A percentile compares a stretch with the other conserved stretches of the same genome.
Evolutionary conservation across 2,797 vertebrate genomes (phyloP).

Genomic region (Coilia nasus): DNA sequence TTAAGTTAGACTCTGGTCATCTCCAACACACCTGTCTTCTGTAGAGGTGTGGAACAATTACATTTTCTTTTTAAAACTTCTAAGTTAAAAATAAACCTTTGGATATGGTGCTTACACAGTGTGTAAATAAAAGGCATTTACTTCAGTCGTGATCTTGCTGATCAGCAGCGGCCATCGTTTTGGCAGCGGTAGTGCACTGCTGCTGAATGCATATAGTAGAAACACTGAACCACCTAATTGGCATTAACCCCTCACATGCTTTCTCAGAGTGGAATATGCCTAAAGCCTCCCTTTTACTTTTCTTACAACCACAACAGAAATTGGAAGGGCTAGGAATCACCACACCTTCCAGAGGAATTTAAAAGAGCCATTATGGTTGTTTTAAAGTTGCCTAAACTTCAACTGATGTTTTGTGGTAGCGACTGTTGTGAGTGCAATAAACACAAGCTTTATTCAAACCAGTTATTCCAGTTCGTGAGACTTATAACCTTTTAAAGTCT

Average conservation of each 20-base stretch:
- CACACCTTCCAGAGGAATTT: slow-evolving; percentile 19
- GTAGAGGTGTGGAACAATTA: no score
- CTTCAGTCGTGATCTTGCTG: no score
- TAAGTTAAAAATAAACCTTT: no score
- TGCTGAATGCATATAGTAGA: background rate
- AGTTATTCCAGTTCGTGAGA: background rate
- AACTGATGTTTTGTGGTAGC: background rate
- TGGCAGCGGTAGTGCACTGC: no score
- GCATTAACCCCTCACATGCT: background rate
- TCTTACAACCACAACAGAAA: background rate
- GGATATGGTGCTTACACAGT: no score
- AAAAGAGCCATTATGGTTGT: background rate
- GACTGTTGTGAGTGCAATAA: background rate
- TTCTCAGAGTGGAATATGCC: background rate
- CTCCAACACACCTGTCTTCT: no score
- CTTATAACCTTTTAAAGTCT: background rate
- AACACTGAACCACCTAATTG: background rate
- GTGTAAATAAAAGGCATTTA: no score
- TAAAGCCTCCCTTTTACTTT: background rate
- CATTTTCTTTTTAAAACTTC: no score
- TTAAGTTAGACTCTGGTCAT: no score
- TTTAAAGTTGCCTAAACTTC: background rate
- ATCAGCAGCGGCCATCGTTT: no score
- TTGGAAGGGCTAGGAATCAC: background rate
- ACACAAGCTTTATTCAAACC: background rate